A percentile compares a stretch with the other conserved stretches of the same genome.
phyloP scores from a whole-genome alignment of 2,888 invertebrate genomes.

The Archips xylosteana region DNA sequence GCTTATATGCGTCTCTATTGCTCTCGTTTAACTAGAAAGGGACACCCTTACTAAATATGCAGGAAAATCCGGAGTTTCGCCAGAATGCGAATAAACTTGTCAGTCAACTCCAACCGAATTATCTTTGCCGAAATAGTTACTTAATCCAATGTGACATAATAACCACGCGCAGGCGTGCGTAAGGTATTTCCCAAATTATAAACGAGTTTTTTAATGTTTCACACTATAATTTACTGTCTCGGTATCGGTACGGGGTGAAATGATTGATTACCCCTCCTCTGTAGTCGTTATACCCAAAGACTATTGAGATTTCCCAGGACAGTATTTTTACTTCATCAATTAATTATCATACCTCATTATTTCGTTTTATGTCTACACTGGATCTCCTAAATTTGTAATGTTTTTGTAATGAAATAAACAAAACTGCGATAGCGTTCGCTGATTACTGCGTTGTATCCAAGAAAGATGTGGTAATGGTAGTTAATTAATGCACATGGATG shows the following conservation, averaged over 20 bases:
- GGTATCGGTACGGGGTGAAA: no score
- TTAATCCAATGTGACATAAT: constrained; percentile 12
- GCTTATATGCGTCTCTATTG: background rate
- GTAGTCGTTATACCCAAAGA: no score
- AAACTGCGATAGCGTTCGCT: no score
- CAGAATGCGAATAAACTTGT: constrained; percentile 10
- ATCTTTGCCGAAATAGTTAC: background rate
- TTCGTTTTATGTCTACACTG: no score
- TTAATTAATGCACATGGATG: background rate
- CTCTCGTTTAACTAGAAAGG: background rate
- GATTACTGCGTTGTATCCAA: no score
- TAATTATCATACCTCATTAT: no score
- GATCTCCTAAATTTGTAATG: no score
- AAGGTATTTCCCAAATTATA: background rate
- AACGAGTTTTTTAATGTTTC: background rate
- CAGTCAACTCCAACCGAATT: background rate
- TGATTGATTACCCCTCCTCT: no score
- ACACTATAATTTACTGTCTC: background rate
- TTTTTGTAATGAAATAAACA: no score
- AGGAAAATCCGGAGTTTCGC: constrained; percentile 25
- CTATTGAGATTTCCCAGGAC: no score
- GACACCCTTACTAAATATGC: background rate
- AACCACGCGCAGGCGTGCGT: background rate
- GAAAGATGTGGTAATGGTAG: background rate
- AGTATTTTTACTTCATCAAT: no score